Percentiles rank a stretch among this genome's conserved stretches.
Evolutionary conservation across 2,888 invertebrate genomes (phyloP).

Genomic region (Notodonta dromedarius): DNA sequence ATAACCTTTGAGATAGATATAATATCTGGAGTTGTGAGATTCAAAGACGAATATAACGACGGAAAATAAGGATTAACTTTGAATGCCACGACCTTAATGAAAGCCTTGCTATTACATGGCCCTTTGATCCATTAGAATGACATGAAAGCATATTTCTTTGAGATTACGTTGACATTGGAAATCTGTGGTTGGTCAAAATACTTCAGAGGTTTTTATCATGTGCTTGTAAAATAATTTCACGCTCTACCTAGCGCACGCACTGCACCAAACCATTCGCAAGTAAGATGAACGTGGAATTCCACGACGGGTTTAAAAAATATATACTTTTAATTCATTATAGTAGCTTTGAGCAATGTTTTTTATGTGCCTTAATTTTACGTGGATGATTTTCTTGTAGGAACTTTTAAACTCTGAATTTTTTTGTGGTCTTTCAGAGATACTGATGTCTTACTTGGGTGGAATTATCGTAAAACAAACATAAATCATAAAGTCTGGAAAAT

Average conservation of each 20-base stretch:
- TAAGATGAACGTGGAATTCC: slow-evolving; percentile 8
- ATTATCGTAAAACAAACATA: too few relatives aligned
- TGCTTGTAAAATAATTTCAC: slow-evolving; percentile 25
- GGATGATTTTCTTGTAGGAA: background rate
- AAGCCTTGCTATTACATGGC: slow-evolving; percentile 20
- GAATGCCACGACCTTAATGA: slow-evolving; percentile 15
- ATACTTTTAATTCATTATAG: too few relatives aligned
- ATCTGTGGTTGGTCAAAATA: slow-evolving; percentile 11
- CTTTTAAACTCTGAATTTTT: too few relatives aligned
- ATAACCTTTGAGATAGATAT: background rate
- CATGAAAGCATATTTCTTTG: slow-evolving; percentile 26
- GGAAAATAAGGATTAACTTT: slow-evolving; percentile 13
- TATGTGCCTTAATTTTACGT: background rate
- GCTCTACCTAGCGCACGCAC: slow-evolving; percentile 14
- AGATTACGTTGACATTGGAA: slow-evolving; percentile 31
- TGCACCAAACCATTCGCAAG: slow-evolving; percentile 9
- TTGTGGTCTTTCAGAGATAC: too few relatives aligned
- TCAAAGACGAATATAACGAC: slow-evolving; percentile 8
- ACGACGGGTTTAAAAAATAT: background rate
- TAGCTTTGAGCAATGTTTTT: background rate
- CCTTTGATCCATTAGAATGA: slow-evolving; percentile 35
- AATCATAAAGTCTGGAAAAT: background rate
- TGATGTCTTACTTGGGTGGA: too few relatives aligned
- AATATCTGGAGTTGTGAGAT: background rate
- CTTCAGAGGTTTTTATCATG: slow-evolving; percentile 22